These are phyloP conservation scores for Spea multiplicata DNA, from an alignment of 2,113 vertebrate genomes.

Conservation along the genomic window DNA sequence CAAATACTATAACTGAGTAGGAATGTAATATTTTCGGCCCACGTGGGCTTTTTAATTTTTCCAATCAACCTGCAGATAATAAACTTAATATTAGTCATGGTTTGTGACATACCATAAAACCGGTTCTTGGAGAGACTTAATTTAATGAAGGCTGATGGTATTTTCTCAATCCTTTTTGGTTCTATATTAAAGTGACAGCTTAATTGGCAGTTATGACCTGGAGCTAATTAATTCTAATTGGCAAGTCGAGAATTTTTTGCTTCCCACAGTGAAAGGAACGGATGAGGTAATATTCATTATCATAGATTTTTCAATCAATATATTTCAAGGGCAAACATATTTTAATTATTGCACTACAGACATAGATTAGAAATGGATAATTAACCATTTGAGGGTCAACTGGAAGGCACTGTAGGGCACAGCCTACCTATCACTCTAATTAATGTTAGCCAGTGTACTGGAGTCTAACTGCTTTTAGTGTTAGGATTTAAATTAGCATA, in stretches of 20 bases:
- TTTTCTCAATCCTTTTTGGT: slow-evolving; percentile 51
- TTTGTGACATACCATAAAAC: slow-evolving; percentile 28
- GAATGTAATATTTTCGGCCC: slow-evolving; percentile 1
- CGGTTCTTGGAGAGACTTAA: slow-evolving; percentile 43
- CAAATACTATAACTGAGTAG: neutral
- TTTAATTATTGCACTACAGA: slow-evolving; percentile 10
- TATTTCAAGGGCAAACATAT: slow-evolving; percentile 28
- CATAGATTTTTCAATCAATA: slow-evolving; percentile 37
- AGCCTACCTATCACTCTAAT: no score
- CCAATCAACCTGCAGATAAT: slow-evolving; percentile 36
- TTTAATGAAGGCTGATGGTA: slow-evolving; percentile 52
- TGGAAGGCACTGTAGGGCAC: neutral
- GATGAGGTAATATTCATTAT: slow-evolving; percentile 44
- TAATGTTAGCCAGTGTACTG: no score
- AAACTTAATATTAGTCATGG: slow-evolving; percentile 42
- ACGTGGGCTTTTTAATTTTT: slow-evolving; percentile 23
- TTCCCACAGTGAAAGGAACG: slow-evolving; percentile 44
- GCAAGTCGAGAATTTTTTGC: slow-evolving; percentile 48
- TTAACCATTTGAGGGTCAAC: neutral
- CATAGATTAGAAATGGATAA: slow-evolving; percentile 6
- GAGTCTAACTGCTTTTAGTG: no score
- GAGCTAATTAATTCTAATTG: slow-evolving; percentile 60
- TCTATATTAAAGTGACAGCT: slow-evolving; percentile 55
- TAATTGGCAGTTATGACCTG: slow-evolving; percentile 50
- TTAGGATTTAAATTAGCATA: no score